Evolutionary conservation across 1,140 invertebrate species (phyloP), one percentile per base, ranked within the genome.

Genomic region (Penaeus japonicus): DNA sequence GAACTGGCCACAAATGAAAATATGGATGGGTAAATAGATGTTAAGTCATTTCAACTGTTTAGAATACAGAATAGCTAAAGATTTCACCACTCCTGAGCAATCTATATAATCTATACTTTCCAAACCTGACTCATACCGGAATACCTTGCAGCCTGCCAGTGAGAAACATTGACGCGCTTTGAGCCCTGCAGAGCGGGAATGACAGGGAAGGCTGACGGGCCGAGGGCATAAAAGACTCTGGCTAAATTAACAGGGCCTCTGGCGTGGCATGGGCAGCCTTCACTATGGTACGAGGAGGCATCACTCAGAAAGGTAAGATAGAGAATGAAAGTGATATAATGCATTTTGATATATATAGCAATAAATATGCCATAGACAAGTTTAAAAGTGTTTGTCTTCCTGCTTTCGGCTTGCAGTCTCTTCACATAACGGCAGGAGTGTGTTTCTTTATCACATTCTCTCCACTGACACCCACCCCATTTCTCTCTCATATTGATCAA

Each of bases 241-340:
- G 95, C 55, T 99, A 98, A 98, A 95, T 99, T 75, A 96, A 89
- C 95, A 97, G 85, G 97, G 97, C 57, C 96, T 97, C 0, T 94
- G 96, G 99, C 92, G 99, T 99, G 96, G 95, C 96, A 47, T 99
- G 95, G 32, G 94, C 96, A 1, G 95, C 95, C 90, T 99, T 99
- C 92, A 99, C 98, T 2, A 96, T 99, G 75, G 97, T 99, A 73
- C 95, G 98, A 94, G 99, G 17, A 94, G 98, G 35, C 99, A 99
- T 93, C 98, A 99, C 92, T 99, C 93, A 97, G 97, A 90, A 95
- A 95, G 92, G 94, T 94, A 91, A 89, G 89, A 75, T 54, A 17
- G 35, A n/a, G 17, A 0, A 30, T 78, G 0, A 32, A 17, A 30
- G 32, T 32, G 5, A n/a, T n/a, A n/a, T n/a, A n/a, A n/a, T n/a